Evolutionary conservation across 2,888 invertebrate genomes (phyloP), one percentile per base, ranked within the genome.

Genomic region (Lochmaea capreae): DNA sequence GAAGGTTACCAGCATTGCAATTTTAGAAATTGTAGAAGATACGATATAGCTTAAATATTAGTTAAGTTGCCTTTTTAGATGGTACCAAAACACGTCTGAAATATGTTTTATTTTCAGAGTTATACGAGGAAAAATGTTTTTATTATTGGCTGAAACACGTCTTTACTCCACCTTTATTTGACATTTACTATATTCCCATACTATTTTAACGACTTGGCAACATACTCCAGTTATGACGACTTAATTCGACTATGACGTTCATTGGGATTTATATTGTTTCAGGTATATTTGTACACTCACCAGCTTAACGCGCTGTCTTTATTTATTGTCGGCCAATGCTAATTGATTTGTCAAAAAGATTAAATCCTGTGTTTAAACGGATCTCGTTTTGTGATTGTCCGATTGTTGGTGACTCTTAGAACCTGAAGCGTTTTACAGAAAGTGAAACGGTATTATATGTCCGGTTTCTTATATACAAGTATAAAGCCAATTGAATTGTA

Each of bases 371-470:
- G 5, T 49, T 49, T 49, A 49, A 70, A 16, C 65, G 54, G 70
- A 74, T 65, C 67, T 72, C 66, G 63, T 69, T 74, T 69, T 2
- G 63, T 63, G 52, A 62, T 62, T 58, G 58, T 67, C 58, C 6
- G 43, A 69, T 43, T 52, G 22, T 46, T 54, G 14, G 49, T 49
- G n/a, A 49, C 49, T 49, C 49, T 18, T 54, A 43, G 63, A 63
- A 63, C 71, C 71, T 58, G 65, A 71, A 73, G 77, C 77, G 73
- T 49, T 75, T 33, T 73, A 71, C 73, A 65, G 77, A 77, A 77
- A 77, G 77, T 77, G 77, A 77, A 77, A 77, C 67, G 77, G 75
- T 52, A 77, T n/a, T n/a, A n/a, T n/a, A n/a, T 72, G 76, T 74
- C 77, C 77, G 76, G 76, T 70, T 33, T 33, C 18, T 49, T 46